These are phyloP conservation scores for Dendrolimus kikuchii DNA, from an alignment of 1,140 invertebrate species.

Conservation along the genomic window DNA sequence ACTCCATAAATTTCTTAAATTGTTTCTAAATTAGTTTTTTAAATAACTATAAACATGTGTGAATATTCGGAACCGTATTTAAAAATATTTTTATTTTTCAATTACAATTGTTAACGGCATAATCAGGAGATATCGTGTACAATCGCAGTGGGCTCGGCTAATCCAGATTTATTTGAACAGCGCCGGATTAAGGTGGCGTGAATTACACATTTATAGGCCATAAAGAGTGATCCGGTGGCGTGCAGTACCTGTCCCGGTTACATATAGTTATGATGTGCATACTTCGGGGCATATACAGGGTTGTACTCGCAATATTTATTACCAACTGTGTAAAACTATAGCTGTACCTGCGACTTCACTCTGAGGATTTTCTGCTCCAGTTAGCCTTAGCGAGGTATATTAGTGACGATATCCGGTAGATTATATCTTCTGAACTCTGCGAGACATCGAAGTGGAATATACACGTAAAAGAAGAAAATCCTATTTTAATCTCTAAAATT, in stretches of 20 bases:
- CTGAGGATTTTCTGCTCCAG: too few relatives aligned
- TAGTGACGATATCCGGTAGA: too few relatives aligned
- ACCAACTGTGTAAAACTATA: too few relatives aligned
- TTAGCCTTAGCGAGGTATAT: too few relatives aligned
- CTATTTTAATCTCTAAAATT: too few relatives aligned
- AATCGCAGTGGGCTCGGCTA: conserved; percentile 55
- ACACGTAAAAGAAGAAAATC: too few relatives aligned
- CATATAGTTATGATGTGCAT: conserved; percentile 61
- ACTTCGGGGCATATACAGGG: conserved; percentile 26
- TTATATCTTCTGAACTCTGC: too few relatives aligned
- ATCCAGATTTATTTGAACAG: conserved; percentile 67
- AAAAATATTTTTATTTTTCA: conserved; percentile 58
- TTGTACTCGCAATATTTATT: conserved; percentile 8
- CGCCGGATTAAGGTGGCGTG: conserved; percentile 67
- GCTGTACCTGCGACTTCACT: too few relatives aligned
- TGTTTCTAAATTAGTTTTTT: conserved; percentile 8
- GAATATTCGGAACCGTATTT: conserved; percentile 21
- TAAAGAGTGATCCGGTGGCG: conserved; percentile 69
- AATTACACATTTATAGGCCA: conserved; percentile 71
- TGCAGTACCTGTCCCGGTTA: conserved; percentile 43
- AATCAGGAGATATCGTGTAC: conserved; percentile 57
- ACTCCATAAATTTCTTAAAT: conserved; percentile 6
- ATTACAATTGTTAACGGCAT: conserved; percentile 69
- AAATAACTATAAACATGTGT: conserved; percentile 9
- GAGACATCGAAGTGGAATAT: too few relatives aligned